Percentiles rank a stretch among this genome's conserved stretches.
phyloP scores from a whole-genome alignment of 1,140 invertebrate genomes.

The Brachionus koreanus region DNA sequence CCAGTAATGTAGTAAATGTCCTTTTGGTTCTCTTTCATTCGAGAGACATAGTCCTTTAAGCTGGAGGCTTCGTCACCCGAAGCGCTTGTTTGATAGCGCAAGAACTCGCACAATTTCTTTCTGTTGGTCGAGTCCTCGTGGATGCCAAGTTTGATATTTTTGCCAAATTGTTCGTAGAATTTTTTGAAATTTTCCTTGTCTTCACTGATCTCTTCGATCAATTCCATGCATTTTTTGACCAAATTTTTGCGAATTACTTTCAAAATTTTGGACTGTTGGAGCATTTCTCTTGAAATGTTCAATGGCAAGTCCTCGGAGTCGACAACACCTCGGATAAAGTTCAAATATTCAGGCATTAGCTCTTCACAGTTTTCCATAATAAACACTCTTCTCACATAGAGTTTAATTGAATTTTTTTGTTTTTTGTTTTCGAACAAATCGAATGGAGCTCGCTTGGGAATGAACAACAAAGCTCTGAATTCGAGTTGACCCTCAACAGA shows the following conservation, averaged over 20 bases:
- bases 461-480: constrained; percentile 89
- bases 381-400: constrained; percentile 92
- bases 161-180: constrained; percentile 96
- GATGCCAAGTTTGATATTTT: constrained; percentile 94
- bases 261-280: constrained; percentile 96
- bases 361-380: constrained; percentile 99
- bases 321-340: constrained; percentile 93
- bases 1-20: constrained; percentile 98
- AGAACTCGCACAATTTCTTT: constrained; percentile 82
- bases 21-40: constrained; percentile 98
- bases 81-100: constrained; percentile 86
- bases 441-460: constrained; percentile 89
- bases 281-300: constrained; percentile 97
- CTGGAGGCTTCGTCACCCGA: constrained; percentile 88
- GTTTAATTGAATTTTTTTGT: constrained; percentile 94
- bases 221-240: constrained; percentile 95
- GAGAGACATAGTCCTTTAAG: constrained; percentile 87
- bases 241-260: constrained; percentile 97
- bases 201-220: constrained; percentile 89
- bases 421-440: constrained; percentile 98
- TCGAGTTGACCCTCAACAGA: constrained; percentile 96
- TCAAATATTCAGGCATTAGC: constrained; percentile 93
- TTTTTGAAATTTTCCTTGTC: constrained; percentile 98
- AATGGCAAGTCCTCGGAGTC: constrained; percentile 94
- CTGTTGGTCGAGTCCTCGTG: constrained; percentile 93